A percentile compares a stretch with the other conserved stretches of the same genome.
Evolutionary conservation across 2,113 vertebrate genomes (phyloP).

Genomic region (Rhineura floridana): DNA sequence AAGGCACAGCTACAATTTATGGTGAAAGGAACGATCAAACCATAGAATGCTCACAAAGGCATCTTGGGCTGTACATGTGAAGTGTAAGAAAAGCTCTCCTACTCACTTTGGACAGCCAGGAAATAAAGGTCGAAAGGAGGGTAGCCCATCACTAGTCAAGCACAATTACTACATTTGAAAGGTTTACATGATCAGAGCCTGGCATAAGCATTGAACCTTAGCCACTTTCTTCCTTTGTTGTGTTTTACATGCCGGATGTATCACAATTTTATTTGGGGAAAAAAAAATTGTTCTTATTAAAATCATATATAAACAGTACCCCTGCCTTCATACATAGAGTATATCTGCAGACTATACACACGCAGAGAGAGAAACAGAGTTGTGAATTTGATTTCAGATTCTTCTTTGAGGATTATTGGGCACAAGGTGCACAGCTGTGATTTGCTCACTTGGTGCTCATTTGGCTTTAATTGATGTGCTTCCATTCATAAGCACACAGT

Average conservation of each 20-base stretch:
- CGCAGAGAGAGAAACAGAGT: background rate
- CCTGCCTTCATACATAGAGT: constrained; percentile 39
- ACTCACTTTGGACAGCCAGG: background rate
- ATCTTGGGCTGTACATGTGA: rapidly evolving
- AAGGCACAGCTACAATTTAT: background rate
- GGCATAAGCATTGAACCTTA: rapidly evolving
- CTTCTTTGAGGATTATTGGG: constrained; percentile 34
- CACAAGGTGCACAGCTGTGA: constrained; percentile 30
- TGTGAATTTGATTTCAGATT: constrained; percentile 41
- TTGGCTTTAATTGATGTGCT: constrained; percentile 55
- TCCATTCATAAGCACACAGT: constrained; percentile 45
- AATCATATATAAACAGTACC: constrained; percentile 45
- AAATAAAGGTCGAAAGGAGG: background rate
- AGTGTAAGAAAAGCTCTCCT: background rate
- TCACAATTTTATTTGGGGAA: constrained; percentile 48
- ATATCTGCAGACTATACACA: background rate
- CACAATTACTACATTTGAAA: background rate
- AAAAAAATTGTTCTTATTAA: constrained; percentile 52
- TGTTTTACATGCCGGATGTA: constrained; percentile 46
- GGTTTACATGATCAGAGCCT: background rate
- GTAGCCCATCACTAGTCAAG: background rate
- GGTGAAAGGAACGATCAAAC: background rate
- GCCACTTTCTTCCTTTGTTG: constrained; percentile 43
- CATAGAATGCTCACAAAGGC: background rate
- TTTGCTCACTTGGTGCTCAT: constrained; percentile 49